Evolutionary conservation across 2,113 vertebrate species (phyloP).

Genomic region (Acinonyx jubatus): DNA sequence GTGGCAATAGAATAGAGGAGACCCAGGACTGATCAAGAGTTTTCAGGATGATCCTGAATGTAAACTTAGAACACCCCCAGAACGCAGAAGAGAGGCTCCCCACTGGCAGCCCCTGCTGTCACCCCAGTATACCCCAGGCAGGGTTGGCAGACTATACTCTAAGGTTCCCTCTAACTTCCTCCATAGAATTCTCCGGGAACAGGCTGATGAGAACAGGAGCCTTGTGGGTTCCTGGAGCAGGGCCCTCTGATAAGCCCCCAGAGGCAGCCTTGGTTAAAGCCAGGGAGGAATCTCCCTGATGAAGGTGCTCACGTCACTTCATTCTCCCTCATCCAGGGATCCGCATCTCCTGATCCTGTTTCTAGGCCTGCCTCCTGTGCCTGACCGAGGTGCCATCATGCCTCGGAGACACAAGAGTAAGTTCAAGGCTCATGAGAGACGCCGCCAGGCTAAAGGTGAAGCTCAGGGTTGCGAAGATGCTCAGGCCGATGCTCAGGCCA

Average conservation of each 20-base stretch:
- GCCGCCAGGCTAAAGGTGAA: accelerated
- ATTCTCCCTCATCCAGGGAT: neutral
- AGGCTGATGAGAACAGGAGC: neutral
- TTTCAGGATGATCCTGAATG: neutral
- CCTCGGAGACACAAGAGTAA: conserved; percentile 21
- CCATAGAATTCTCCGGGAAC: neutral
- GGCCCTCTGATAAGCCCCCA: neutral
- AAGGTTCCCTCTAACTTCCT: neutral
- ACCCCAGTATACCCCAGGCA: neutral
- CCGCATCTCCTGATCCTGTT: neutral
- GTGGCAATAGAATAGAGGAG: neutral
- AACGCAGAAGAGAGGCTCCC: neutral
- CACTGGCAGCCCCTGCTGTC: neutral
- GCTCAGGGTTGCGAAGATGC: accelerated
- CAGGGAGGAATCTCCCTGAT: neutral
- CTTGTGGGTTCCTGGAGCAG: neutral
- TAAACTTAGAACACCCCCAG: neutral
- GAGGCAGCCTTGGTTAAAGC: neutral
- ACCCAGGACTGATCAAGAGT: neutral
- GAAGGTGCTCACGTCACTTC: neutral
- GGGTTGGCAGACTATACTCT: neutral
- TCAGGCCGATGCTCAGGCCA: neutral
- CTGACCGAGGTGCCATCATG: conserved; percentile 6
- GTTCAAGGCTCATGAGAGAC: neutral
- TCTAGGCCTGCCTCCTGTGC: neutral